Evolutionary conservation across 2,888 invertebrate genomes (phyloP), one percentile per base, ranked within the genome.

Genomic region (Nesidiocoris tenuis): DNA sequence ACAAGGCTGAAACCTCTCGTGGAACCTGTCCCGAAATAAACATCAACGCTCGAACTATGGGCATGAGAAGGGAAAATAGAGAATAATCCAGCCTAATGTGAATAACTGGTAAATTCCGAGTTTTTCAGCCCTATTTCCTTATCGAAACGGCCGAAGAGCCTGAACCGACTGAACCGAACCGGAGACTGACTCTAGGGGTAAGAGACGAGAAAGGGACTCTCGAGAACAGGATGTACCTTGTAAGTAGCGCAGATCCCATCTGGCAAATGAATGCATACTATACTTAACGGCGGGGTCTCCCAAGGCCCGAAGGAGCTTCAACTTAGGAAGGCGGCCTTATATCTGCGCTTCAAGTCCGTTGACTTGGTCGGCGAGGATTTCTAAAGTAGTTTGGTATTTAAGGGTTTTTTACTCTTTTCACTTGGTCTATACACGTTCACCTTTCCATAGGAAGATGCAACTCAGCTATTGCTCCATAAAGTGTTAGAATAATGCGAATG

Each of bases 181-280:
- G 39, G 12, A 39, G 39, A 39, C 39, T 39, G 39, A 39, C 39
- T 39, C 39, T 12, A n/a, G 39, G 39, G 39, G 39, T 39, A 39
- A 39, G 39, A 39, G 39, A 39, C 39, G 39, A 39, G 59, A 70
- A 70, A 54, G 70, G 61, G 70, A 2, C 61, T 70, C n/a, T n/a
- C 24, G 59, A n/a, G 59, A 72, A 72, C 72, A 72, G 72, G 72
- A 72, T 72, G 72, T 72, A 63, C 72, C 72, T 61, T 19, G 72
- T 72, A 72, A 72, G 72, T 72, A 72, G 72, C 72, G 63, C 72
- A 72, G 72, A 72, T 72, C 72, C 72, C 72, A 72, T 72, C 72
- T 72, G 72, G 61, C 72, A 61, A 72, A 72, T 72, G 72, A 72
- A 72, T 63, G 72, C 72, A 54, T 57, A 72, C 72, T 72, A 61